These are phyloP conservation scores for Standfussiana lucernea DNA, from an alignment of 2,888 invertebrate genomes.

Conservation along the genomic window DNA sequence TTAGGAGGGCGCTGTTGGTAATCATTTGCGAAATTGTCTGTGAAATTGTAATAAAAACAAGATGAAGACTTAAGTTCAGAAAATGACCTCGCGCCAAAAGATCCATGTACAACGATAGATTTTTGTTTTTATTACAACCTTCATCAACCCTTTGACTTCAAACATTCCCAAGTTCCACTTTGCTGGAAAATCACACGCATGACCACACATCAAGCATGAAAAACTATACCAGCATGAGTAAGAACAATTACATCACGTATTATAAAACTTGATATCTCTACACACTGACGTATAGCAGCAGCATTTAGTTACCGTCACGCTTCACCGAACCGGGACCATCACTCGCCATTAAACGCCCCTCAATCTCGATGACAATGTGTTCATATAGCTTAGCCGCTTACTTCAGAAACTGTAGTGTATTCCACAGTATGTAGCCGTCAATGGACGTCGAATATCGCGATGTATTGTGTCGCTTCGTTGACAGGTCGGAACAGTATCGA, in stretches of 20 bases:
- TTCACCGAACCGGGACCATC: constrained; percentile 65
- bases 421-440: constrained; percentile 24
- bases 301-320: constrained; percentile 65
- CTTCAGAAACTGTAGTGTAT: constrained; percentile 9
- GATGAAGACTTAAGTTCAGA: background rate
- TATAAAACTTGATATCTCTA: constrained; percentile 43
- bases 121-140: background rate
- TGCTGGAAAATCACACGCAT: constrained; percentile 13
- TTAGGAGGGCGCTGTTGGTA: background rate
- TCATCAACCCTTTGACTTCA: background rate
- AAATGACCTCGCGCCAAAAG: background rate
- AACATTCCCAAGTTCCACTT: background rate
- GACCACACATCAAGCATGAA: background rate
- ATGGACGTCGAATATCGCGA: constrained; percentile 42
- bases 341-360: constrained; percentile 30
- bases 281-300: constrained; percentile 19
- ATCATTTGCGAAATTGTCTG: background rate
- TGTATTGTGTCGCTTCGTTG: constrained; percentile 24
- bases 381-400: constrained; percentile 35
- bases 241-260: constrained; percentile 33
- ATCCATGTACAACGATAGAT: background rate
- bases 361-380: constrained; percentile 51
- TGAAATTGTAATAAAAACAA: background rate
- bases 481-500: constrained; percentile 14
- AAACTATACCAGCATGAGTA: constrained; percentile 15